These are phyloP conservation scores for Leptopilina drosophilae DNA, from an alignment of 2,888 invertebrate species.

Conservation along the genomic window DNA sequence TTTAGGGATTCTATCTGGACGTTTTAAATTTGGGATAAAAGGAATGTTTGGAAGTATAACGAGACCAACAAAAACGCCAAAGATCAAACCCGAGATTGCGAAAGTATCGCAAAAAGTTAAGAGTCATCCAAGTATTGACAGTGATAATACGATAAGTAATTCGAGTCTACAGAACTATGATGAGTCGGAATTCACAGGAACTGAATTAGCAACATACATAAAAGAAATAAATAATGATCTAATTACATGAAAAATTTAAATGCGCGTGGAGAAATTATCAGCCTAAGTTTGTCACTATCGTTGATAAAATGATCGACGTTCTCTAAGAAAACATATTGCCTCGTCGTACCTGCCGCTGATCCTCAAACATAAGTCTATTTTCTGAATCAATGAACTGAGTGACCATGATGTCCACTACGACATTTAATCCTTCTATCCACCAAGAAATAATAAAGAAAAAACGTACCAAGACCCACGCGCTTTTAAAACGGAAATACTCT, in stretches of 20 bases:
- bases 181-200: slow-evolving; percentile 82
- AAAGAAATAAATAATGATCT: slow-evolving; percentile 81
- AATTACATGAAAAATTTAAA: slow-evolving; percentile 59
- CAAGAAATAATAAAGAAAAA: background rate
- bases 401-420: slow-evolving; percentile 40
- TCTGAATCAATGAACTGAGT: slow-evolving; percentile 6
- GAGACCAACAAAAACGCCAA: slow-evolving; percentile 53
- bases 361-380: background rate
- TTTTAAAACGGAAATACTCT: too few species aligned
- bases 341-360: background rate
- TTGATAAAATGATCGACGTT: background rate
- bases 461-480: background rate
- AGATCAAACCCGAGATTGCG: too few species aligned
- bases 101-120: slow-evolving; percentile 76
- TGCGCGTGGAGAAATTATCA: background rate
- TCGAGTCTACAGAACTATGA: slow-evolving; percentile 86
- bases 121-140: slow-evolving; percentile 78
- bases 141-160: slow-evolving; percentile 83
- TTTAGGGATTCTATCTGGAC: slow-evolving; percentile 65
- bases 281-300: background rate
- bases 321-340: background rate
- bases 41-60: slow-evolving; percentile 64
- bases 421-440: background rate
- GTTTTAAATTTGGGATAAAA: slow-evolving; percentile 72
- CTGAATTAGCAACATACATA: slow-evolving; percentile 85